These are phyloP conservation scores for Tachina lurida DNA, from an alignment of 2,888 invertebrate species.

Conservation along the genomic window DNA sequence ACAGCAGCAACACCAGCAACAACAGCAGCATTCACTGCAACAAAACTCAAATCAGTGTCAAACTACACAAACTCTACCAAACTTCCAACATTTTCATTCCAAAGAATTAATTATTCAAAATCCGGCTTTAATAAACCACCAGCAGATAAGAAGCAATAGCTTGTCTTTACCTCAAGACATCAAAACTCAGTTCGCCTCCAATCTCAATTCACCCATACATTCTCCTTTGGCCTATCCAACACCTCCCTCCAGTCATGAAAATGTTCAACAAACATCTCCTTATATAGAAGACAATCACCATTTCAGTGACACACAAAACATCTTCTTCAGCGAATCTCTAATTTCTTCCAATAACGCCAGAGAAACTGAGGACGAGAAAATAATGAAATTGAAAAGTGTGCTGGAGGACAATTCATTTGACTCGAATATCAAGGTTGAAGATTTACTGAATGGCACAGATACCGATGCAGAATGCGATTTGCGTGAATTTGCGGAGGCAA, in stretches of 20 bases:
- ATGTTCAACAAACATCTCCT: constrained; percentile 83
- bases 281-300: constrained; percentile 81
- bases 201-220: constrained; percentile 85
- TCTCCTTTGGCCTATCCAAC: constrained; percentile 92
- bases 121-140: constrained; percentile 76
- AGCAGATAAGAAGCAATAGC: constrained; percentile 78
- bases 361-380: constrained; percentile 81
- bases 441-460: constrained; percentile 79
- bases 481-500: constrained; percentile 82
- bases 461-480: constrained; percentile 81
- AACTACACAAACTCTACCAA: constrained; percentile 86
- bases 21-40: constrained; percentile 56
- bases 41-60: constrained; percentile 57
- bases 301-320: constrained; percentile 79
- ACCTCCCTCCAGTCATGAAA: constrained; percentile 94
- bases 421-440: constrained; percentile 81
- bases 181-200: constrained; percentile 77
- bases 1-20: constrained; percentile 36
- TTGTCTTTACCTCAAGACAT: constrained; percentile 68
- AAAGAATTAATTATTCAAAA: constrained; percentile 83
- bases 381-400: constrained; percentile 82
- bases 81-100: constrained; percentile 91
- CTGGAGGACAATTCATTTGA: constrained; percentile 81
- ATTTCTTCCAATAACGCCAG: constrained; percentile 77
- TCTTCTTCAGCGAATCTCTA: constrained; percentile 81